These are phyloP conservation scores for Tachina fera DNA, from an alignment of 2,888 invertebrate species.

Conservation along the genomic window DNA sequence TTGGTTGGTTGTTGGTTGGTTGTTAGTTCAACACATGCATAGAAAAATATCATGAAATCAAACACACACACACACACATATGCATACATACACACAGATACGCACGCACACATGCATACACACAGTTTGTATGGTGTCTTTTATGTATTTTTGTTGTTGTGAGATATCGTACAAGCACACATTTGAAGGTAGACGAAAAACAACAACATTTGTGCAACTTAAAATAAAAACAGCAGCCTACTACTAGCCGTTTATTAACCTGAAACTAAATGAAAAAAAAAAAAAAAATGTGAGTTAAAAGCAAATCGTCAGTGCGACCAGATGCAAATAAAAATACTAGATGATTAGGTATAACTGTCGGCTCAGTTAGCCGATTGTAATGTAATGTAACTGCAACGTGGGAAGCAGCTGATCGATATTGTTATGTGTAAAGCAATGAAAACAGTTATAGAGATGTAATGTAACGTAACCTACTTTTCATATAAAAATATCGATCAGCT, in stretches of 20 bases:
- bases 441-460: too few relatives aligned
- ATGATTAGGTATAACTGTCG: too few relatives aligned
- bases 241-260: slow-evolving; percentile 65
- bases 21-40: slow-evolving; percentile 51
- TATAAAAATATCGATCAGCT: too few relatives aligned
- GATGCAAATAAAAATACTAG: background rate
- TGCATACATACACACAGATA: background rate
- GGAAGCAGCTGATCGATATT: too few relatives aligned
- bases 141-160: slow-evolving; percentile 12
- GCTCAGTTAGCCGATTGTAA: too few relatives aligned
- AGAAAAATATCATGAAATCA: slow-evolving; percentile 60
- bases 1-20: slow-evolving; percentile 49
- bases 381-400: too few relatives aligned
- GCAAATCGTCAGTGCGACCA: slow-evolving; percentile 18
- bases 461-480: too few relatives aligned
- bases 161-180: slow-evolving; percentile 21
- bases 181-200: slow-evolving; percentile 46
- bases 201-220: slow-evolving; percentile 34
- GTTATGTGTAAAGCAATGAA: too few relatives aligned
- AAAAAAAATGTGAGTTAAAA: slow-evolving; percentile 21
- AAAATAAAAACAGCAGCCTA: slow-evolving; percentile 50
- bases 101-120: background rate
- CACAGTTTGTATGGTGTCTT: slow-evolving; percentile 42
- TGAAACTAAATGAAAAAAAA: slow-evolving; percentile 23
- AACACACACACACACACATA: slow-evolving; percentile 9